Base-by-base conservation (phyloP, 1,140 invertebrate genomes). In the Cephus cinctus region DNA sequence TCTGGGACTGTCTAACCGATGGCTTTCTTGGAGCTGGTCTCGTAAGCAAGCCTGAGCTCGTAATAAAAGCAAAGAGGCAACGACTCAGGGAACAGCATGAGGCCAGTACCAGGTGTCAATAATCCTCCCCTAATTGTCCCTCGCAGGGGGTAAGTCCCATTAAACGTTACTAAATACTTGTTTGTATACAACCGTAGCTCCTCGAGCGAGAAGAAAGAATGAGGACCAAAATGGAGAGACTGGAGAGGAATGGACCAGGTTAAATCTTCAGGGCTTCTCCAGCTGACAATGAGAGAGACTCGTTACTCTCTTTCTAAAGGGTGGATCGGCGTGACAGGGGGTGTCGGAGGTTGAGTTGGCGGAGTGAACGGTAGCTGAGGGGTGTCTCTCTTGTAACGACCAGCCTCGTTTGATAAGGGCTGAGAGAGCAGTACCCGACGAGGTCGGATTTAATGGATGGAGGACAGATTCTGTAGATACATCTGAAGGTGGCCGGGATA, bases 81-180 rank as follows among this genome's bases (percentile, higher is more conserved):
- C 61, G 58, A 69, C 58, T 69, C 48, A 45, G 62, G 45, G 56
- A 67, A 46, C 65, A 72, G 67, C 67, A 56, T 63, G 63, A 67
- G 57, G 65, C 56, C 63, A 41, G 57, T 21, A 56, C 72, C 71
- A 75, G 70, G 70, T 74, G 71, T 71, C 66, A 69, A 74, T 76
- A 76, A 75, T 76, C 71, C 72, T 54, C 46, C 59, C 52, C 57
- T 71, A 76, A 74, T 75, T 73, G 65, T 69, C 52, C 57, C 47
- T 45, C 50, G 43, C 47, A 50, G 21, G 15, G 56, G 57, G 59
- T 67, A 69, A 70, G 65, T 72, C 60, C 61, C 52, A 71, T 73
- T 74, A 73, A 76, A 72, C 45, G 54, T 38, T 57, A 52, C 63
- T 72, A 67, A 71, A 64, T 69, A 67, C 66, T 75, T 73, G 68